Base-by-base conservation (phyloP, 2,888 invertebrate species). In the Ptychoptera contaminata region DNA sequence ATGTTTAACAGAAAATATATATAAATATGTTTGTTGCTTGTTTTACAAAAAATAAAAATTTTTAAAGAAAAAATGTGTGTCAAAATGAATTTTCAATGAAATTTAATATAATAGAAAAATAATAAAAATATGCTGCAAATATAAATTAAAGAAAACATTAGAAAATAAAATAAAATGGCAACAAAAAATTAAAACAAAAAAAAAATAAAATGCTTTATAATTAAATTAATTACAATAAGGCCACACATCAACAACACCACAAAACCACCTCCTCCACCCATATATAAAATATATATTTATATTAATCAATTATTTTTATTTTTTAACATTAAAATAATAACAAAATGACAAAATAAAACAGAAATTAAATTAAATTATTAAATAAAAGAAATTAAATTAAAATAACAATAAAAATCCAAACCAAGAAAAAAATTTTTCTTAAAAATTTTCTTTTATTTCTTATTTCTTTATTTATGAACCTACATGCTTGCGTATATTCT, bases 401-500 rank as follows among this genome's bases (percentile, higher is more conserved):
- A 41, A 15, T 43, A 35, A 43, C 42, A 47, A 30, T 15, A 16
- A 23, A 44, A 44, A 49, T 42, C 47, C 44, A 45, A 50, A 47
- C 39, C n/a, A 46, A 42, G 45, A 50, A 42, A 40, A 46, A 49
- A 34, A 42, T 43, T 42, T 43, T 49, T 47, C 43, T 40, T 31
- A 29, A 42, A 43, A 45, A 46, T 23, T 23, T 23, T 23, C n/a
- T n/a, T n/a, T n/a, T n/a, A n/a, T n/a, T n/a, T n/a, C n/a, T n/a
- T n/a, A n/a, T 23, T 23, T 23, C 23, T 5, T 23, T 23, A 5
- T 23, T 23, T 23, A 23, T 23, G 23, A 65, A 72, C 80, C 63
- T 76, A 87, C 87, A 74, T 83, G 81, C 68, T 83, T 82, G 67
- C 82, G 83, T 59, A 82, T 79, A 64, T 77, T 78, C 63, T 87